A percentile compares a stretch with the other conserved stretches of the same genome.
Conservation (phyloP, 2,113 vertebrate species). For the Siphamia tubifer region DNA sequence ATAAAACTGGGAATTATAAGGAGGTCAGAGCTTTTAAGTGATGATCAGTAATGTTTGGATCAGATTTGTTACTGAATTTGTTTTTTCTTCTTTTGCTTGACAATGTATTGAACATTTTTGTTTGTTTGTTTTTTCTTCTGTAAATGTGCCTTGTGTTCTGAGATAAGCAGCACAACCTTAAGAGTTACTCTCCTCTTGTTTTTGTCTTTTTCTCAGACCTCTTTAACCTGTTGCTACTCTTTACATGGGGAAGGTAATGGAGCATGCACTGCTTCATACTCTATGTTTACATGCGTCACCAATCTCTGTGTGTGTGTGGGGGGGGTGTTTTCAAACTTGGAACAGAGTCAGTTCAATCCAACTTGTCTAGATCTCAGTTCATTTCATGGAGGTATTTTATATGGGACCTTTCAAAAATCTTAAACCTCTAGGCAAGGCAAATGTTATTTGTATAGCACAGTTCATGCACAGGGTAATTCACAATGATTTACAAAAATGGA, state of each 20-base stretch:
- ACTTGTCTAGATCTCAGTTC: no score
- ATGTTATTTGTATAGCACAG: no score
- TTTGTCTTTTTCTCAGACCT: neutral
- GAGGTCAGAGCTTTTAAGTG: neutral
- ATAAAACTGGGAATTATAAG: neutral
- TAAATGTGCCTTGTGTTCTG: constrained; percentile 47
- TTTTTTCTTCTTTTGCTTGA: constrained; percentile 30
- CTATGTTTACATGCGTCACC: constrained; percentile 27
- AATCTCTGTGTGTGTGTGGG: neutral
- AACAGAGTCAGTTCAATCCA: no score
- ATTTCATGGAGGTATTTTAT: no score
- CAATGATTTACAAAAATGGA: no score
- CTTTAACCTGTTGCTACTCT: neutral
- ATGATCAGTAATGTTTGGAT: constrained; percentile 11
- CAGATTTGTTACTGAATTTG: constrained; percentile 10
- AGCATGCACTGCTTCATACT: neutral
- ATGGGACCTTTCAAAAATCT: no score
- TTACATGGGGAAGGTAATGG: neutral
- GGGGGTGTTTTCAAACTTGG: neutral
- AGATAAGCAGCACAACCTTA: constrained; percentile 50
- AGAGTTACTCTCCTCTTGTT: neutral
- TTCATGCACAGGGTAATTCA: no score
- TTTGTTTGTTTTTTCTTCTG: constrained; percentile 13
- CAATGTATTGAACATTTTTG: constrained; percentile 35
- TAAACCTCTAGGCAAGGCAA: no score